phyloP scores from a whole-genome alignment of 2,888 invertebrate genomes.

The Aproaerema taeniolella region DNA sequence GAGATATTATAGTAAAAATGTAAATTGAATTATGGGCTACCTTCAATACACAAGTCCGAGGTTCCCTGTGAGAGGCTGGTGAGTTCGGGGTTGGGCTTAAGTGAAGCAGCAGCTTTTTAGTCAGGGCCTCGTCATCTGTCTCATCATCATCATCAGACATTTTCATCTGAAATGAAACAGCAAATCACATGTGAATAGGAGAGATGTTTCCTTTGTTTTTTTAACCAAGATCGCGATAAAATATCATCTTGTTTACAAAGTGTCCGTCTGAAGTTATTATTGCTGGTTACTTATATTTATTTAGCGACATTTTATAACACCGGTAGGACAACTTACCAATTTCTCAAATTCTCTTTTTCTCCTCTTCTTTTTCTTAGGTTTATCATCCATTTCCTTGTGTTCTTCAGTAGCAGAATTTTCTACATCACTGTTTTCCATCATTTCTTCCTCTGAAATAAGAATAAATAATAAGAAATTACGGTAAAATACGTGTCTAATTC shows the following conservation, averaged over 20 bases:
- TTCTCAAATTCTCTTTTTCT: slow-evolving; percentile 66
- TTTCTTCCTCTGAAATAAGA: slow-evolving; percentile 51
- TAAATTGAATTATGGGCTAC: too few species aligned
- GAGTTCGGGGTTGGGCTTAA: slow-evolving; percentile 63
- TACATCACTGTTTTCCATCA: slow-evolving; percentile 61
- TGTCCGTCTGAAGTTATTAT: too few species aligned
- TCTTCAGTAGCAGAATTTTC: slow-evolving; percentile 65
- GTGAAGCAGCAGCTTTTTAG: slow-evolving; percentile 54
- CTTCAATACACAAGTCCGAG: slow-evolving; percentile 87
- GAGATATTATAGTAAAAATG: too few species aligned
- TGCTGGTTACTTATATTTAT: too few species aligned
- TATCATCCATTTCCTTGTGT: slow-evolving; percentile 50
- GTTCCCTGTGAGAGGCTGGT: slow-evolving; percentile 83
- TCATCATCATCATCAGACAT: slow-evolving; percentile 70
- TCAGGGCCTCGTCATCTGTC: slow-evolving; percentile 57
- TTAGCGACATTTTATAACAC: background rate
- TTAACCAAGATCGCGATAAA: too few species aligned
- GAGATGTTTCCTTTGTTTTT: too few species aligned
- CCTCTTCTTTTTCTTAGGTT: slow-evolving; percentile 57
- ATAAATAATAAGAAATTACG: slow-evolving; percentile 2
- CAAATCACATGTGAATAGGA: too few species aligned
- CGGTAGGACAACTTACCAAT: slow-evolving; percentile 25
- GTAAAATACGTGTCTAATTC: background rate
- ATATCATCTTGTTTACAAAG: too few species aligned
- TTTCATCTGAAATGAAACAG: slow-evolving; percentile 40